Evolutionary conservation across 1,140 invertebrate species (phyloP), one percentile per base, ranked within the genome.

Genomic region (Nebria ingens): DNA sequence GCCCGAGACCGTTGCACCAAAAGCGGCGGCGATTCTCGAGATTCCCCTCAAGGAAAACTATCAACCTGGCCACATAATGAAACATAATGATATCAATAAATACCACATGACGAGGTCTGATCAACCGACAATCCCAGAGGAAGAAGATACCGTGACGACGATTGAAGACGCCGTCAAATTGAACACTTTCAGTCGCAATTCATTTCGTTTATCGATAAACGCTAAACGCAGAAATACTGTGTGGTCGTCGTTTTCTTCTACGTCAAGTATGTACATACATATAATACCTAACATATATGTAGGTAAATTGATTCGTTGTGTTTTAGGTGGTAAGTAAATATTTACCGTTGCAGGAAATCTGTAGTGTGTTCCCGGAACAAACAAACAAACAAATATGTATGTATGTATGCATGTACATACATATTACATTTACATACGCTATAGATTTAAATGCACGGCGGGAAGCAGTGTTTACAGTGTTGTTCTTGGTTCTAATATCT

Each of bases 11-110:
- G 72, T 80, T 55, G 75, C 78, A 2, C 76, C 76, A 1, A 80
- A 80, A 65, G 78, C 78, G 2, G 78, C 78, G 1, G 76, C 76
- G 1, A 62, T 80, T 4, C 60, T 80, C 22, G 77, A 79, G 56
- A 78, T 80, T 45, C 76, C 76, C 1, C 55, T 62, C 9, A 59
- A 58, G 53, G 56, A 61, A 40, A 58, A 62, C 51, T 55, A 38
- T 9, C 68, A 71, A 29, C 65, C 62, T 51, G 61, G 66, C 3
- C 6, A 9, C 25, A 34, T 9, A 6, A 9, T 9, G 6, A 6
- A n/a, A 34, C 25, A 34, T 34, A n/a, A n/a, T n/a, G 6, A 6
- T 6, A 6, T 9, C 25, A n/a, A n/a, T 34, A 34, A 34, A 34
- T 34, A 55, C 2, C 54, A 55, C 15, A 20, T 2, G 2, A 2